phyloP scores from a whole-genome alignment of 2,113 vertebrate species.

The Rhodinocichla rosea region DNA sequence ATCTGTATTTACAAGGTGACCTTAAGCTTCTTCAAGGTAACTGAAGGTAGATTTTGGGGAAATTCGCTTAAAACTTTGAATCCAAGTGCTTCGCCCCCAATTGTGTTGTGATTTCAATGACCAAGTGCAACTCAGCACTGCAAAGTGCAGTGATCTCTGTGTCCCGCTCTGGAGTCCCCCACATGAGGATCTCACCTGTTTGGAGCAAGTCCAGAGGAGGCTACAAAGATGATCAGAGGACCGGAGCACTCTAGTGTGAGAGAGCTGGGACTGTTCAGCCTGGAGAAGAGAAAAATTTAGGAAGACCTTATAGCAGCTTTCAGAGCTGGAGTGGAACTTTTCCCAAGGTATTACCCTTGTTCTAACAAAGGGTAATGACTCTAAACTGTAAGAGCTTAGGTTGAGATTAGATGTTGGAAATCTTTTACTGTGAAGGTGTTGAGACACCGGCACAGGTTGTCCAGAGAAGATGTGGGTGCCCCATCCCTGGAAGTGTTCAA shows the following conservation, averaged over 20 bases:
- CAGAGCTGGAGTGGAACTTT: too few relatives aligned
- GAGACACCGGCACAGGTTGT: neutral
- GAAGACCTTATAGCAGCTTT: neutral
- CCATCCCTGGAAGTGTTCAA: neutral
- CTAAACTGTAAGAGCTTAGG: neutral
- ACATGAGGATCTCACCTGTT: accelerated
- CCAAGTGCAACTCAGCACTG: neutral
- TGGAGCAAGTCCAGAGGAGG: neutral
- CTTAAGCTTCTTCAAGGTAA: neutral
- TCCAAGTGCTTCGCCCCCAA: neutral
- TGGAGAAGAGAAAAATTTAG: neutral
- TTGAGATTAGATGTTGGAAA: neutral
- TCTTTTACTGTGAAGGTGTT: neutral
- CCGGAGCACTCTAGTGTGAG: neutral
- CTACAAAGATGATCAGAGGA: too few relatives aligned
- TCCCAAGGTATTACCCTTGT: too few relatives aligned
- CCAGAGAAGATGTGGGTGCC: neutral
- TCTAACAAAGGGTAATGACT: neutral
- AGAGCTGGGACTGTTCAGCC: neutral
- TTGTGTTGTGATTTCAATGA: neutral
- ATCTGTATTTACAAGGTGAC: neutral
- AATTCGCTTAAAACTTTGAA: neutral
- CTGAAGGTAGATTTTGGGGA: neutral
- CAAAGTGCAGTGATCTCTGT: neutral
- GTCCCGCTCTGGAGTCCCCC: too few relatives aligned